Percentiles rank a stretch among this genome's conserved stretches.
Evolutionary conservation across 2,888 invertebrate genomes (phyloP).

Genomic region (Macrophya alboannulata): DNA sequence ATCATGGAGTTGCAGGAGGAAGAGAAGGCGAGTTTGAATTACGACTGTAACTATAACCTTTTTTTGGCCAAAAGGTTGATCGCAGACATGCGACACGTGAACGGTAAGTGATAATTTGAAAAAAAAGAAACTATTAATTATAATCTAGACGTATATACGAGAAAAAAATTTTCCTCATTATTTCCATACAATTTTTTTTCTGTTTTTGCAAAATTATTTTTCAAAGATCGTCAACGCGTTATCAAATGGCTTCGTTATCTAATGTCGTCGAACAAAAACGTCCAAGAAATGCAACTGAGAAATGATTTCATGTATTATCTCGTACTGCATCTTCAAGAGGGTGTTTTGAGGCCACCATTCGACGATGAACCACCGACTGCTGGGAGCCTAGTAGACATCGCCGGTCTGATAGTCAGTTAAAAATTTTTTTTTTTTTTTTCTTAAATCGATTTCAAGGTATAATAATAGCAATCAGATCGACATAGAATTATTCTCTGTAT

Average conservation of each 20-base stretch:
- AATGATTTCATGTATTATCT: conserved; percentile 81
- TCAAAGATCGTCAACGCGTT: conserved; percentile 80
- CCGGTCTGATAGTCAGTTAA: conserved; percentile 78
- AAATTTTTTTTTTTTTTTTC: neutral
- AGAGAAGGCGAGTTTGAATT: conserved; percentile 69
- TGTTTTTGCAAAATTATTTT: conserved; percentile 52
- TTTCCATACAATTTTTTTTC: no score
- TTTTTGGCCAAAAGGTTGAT: conserved; percentile 80
- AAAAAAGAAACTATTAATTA: neutral
- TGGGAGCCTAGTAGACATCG: conserved; percentile 70
- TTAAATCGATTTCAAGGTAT: neutral
- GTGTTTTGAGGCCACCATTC: conserved; percentile 63
- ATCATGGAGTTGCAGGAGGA: conserved; percentile 56
- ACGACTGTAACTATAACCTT: conserved; percentile 82
- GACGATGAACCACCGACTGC: conserved; percentile 60
- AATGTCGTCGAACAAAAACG: conserved; percentile 78
- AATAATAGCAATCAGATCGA: no score
- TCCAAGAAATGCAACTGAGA: conserved; percentile 81
- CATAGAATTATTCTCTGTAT: no score
- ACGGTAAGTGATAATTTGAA: conserved; percentile 67
- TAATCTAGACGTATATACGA: no score
- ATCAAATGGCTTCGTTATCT: conserved; percentile 82
- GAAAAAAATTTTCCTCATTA: no score
- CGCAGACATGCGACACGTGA: conserved; percentile 75
- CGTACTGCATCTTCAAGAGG: conserved; percentile 66